Conservation (phyloP, 2,797 vertebrate species). For the Alectoris magna region DNA sequence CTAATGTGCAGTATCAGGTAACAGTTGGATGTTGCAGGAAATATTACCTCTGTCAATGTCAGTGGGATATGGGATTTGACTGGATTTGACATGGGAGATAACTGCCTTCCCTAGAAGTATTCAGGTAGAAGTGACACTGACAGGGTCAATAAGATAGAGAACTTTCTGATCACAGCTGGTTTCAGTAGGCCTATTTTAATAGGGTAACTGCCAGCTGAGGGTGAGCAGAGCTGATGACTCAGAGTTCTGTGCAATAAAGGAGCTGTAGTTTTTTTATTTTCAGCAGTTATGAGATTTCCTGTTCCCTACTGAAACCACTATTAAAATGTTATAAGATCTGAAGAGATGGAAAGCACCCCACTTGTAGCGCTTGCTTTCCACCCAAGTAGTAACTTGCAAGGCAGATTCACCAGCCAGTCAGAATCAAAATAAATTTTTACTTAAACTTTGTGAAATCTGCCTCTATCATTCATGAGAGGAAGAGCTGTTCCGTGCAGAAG, state of each 20-base stretch:
- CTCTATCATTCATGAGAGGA: neutral
- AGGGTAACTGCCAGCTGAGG: neutral
- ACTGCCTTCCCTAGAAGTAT: neutral
- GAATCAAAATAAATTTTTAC: neutral
- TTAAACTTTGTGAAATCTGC: neutral
- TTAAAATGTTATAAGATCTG: neutral
- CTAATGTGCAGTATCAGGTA: neutral
- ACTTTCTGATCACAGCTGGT: neutral
- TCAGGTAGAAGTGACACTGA: neutral
- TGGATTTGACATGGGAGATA: neutral
- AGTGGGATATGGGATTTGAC: neutral
- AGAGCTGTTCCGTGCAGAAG: neutral
- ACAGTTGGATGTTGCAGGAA: neutral
- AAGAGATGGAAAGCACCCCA: neutral
- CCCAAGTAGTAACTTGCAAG: neutral
- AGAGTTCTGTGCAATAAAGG: neutral
- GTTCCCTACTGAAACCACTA: neutral
- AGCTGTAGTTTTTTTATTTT: neutral
- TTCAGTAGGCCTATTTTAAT: constrained; percentile 28
- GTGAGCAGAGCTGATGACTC: neutral
- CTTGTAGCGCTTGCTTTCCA: constrained; percentile 5
- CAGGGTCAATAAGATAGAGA: constrained; percentile 10
- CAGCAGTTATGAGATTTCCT: neutral
- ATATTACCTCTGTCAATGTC: neutral
- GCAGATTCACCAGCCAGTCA: neutral